These are phyloP conservation scores for Globia sparganii DNA, from an alignment of 2,888 invertebrate species.

Conservation along the genomic window DNA sequence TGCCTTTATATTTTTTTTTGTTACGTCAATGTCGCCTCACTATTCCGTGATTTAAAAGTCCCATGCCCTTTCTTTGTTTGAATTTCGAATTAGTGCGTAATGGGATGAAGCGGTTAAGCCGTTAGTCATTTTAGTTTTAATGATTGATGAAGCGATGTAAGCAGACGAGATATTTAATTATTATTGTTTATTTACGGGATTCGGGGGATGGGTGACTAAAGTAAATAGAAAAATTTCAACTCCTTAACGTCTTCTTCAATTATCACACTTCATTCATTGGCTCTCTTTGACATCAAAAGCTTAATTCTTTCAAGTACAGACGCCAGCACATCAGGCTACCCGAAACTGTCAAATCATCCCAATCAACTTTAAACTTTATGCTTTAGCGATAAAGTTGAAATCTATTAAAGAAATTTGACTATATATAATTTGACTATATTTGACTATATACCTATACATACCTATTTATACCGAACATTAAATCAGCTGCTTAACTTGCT, in stretches of 20 bases:
- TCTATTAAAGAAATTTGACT: too few species aligned
- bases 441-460: too few species aligned
- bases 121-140: slow-evolving; percentile 61
- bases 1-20: slow-evolving; percentile 80
- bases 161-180: slow-evolving; percentile 57
- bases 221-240: neutral
- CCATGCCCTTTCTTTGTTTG: slow-evolving; percentile 89
- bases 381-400: too few species aligned
- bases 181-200: slow-evolving; percentile 43
- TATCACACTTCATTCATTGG: neutral
- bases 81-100: slow-evolving; percentile 76
- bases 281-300: neutral
- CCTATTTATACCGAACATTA: neutral
- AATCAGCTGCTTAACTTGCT: slow-evolving; percentile 16
- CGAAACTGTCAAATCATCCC: too few species aligned
- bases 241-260: neutral
- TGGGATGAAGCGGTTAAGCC: slow-evolving; percentile 65
- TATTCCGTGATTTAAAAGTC: slow-evolving; percentile 88
- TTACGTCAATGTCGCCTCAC: slow-evolving; percentile 85
- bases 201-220: neutral
- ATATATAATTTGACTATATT: too few species aligned
- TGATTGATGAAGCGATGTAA: slow-evolving; percentile 65
- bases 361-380: too few species aligned
- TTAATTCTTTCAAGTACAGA: slow-evolving; percentile 20
- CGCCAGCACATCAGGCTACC: too few species aligned